Percentiles rank a stretch among this genome's conserved stretches.
Evolutionary conservation across 2,888 invertebrate species (phyloP).

Genomic region (Eupithecia vulgata): DNA sequence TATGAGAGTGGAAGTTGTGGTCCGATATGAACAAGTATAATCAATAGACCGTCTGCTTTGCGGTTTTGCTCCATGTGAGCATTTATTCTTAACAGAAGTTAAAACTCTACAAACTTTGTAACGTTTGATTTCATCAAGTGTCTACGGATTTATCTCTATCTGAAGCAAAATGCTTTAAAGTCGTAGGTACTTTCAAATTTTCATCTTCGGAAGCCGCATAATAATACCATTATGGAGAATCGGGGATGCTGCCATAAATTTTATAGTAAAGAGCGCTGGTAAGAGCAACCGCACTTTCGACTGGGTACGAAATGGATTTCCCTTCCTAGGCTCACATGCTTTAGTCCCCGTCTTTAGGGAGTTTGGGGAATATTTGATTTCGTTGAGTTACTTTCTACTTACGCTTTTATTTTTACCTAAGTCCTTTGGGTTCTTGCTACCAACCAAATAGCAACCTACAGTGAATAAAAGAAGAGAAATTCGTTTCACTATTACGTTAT

Average conservation of each 20-base stretch:
- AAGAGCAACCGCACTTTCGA: constrained; percentile 49
- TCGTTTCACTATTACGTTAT: not conserved
- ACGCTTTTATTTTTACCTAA: constrained; percentile 2
- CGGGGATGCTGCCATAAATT: constrained; percentile 58
- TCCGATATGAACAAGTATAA: not conserved
- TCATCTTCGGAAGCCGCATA: constrained; percentile 57
- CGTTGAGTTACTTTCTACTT: not conserved
- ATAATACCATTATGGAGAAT: constrained; percentile 60
- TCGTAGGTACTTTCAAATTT: constrained; percentile 51
- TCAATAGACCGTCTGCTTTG: not conserved
- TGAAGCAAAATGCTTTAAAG: constrained; percentile 40
- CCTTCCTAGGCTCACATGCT: constrained; percentile 37
- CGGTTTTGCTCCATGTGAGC: not conserved
- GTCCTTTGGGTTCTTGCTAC: not conserved
- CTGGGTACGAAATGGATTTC: constrained; percentile 41
- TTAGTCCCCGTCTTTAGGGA: constrained; percentile 38
- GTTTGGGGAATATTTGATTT: constrained; percentile 37
- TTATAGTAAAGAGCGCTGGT: constrained; percentile 55
- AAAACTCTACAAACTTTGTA: not conserved
- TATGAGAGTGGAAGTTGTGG: not conserved
- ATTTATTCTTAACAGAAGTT: not conserved
- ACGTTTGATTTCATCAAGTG: not conserved
- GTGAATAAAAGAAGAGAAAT: no score
- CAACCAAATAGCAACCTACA: not conserved
- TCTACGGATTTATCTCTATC: constrained; percentile 23